These are phyloP conservation scores for Melinaea menophilus DNA, from an alignment of 2,888 invertebrate species.

Conservation along the genomic window DNA sequence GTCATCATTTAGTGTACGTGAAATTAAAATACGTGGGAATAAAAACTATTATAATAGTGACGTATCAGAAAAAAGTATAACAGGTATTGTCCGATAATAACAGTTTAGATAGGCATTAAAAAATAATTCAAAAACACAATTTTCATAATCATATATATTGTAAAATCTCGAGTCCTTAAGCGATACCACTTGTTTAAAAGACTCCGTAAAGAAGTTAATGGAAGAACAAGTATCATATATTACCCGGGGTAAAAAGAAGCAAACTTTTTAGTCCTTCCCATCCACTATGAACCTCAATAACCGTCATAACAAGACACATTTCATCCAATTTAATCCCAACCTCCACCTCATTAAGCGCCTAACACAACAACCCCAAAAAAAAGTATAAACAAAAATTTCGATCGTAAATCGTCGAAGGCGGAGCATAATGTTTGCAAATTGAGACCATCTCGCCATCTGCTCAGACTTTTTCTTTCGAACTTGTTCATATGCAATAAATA, in stretches of 20 bases:
- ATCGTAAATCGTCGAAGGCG: conserved; percentile 28
- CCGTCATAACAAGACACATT: conserved; percentile 16
- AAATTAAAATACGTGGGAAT: conserved; percentile 31
- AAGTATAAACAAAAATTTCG: conserved; percentile 35
- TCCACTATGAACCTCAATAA: conserved; percentile 8
- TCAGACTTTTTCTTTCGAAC: conserved; percentile 45
- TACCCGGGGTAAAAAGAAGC: neutral
- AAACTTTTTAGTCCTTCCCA: conserved; percentile 1
- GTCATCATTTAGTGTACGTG: conserved; percentile 31
- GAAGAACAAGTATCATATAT: conserved; percentile 1
- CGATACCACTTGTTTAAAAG: neutral
- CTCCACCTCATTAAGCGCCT: conserved; percentile 31
- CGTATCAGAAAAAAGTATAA: conserved; percentile 3
- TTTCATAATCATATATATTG: too few species aligned
- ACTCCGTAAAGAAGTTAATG: conserved; percentile 2
- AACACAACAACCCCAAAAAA: conserved; percentile 33
- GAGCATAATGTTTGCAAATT: conserved; percentile 59
- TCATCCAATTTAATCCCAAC: conserved; percentile 32
- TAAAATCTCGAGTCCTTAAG: neutral
- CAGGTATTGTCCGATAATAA: neutral
- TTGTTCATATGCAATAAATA: conserved; percentile 55
- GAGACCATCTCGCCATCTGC: conserved; percentile 34
- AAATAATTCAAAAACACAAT: too few species aligned
- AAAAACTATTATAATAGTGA: conserved; percentile 22
- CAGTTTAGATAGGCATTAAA: neutral